These are phyloP conservation scores for Pseudochromis fuscus DNA, from an alignment of 2,797 vertebrate species.

Conservation along the genomic window DNA sequence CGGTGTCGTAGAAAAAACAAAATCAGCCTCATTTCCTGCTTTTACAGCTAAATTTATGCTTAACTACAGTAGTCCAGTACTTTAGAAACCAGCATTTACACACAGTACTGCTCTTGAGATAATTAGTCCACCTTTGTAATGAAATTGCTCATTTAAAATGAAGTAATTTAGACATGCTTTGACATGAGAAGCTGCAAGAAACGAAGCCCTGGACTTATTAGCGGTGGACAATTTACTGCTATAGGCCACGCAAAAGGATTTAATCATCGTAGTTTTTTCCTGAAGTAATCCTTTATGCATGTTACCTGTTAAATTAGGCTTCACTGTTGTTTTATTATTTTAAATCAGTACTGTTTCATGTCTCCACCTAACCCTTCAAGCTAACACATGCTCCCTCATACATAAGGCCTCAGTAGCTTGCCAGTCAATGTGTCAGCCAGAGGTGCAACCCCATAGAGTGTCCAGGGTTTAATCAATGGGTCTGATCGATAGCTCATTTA, in stretches of 20 bases:
- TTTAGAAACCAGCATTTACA: not conserved
- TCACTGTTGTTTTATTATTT: no score
- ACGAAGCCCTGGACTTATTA: no score
- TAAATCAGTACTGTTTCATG: not conserved
- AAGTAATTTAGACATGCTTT: no score
- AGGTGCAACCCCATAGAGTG: conserved; percentile 64
- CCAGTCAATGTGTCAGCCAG: conserved; percentile 66
- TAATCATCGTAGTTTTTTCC: no score
- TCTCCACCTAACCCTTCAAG: conserved; percentile 1
- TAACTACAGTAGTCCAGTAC: not conserved
- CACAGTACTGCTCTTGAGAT: not conserved
- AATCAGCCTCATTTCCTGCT: not conserved
- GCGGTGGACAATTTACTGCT: no score
- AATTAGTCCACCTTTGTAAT: not conserved
- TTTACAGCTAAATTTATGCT: not conserved
- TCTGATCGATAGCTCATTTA: conserved; percentile 83
- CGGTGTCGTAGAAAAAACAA: not conserved
- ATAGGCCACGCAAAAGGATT: no score
- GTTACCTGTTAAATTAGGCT: no score
- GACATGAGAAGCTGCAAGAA: no score
- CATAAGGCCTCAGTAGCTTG: conserved; percentile 27
- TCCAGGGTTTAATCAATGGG: conserved; percentile 77
- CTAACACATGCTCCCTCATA: conserved; percentile 23
- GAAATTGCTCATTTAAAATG: no score
- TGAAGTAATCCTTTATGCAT: no score